Evolutionary conservation across 2,888 invertebrate genomes (phyloP).

Genomic region (Thumatha senex): DNA sequence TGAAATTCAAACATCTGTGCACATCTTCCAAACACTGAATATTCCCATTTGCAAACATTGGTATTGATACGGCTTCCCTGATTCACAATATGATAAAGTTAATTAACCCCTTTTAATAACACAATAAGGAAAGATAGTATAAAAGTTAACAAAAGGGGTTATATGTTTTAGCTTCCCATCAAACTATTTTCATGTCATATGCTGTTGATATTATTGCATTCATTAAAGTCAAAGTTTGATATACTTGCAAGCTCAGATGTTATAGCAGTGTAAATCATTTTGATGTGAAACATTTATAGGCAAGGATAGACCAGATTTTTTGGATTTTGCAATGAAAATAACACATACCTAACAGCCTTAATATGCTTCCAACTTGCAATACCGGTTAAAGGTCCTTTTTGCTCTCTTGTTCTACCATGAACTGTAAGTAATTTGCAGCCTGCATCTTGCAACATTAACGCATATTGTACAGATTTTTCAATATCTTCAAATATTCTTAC

Average conservation of each 20-base stretch:
- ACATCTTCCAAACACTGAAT: constrained; percentile 96
- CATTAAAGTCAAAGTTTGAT: too few relatives aligned
- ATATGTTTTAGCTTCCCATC: too few relatives aligned
- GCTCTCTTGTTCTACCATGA: constrained; percentile 97
- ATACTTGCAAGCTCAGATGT: too few relatives aligned
- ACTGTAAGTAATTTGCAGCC: constrained; percentile 96
- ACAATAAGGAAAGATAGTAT: too few relatives aligned
- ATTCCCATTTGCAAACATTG: constrained; percentile 99
- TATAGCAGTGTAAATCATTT: too few relatives aligned
- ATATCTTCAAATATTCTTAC: constrained; percentile 95
- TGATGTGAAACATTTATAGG: too few relatives aligned
- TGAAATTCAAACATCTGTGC: constrained; percentile 91
- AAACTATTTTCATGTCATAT: too few relatives aligned
- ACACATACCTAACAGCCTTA: constrained; percentile 90
- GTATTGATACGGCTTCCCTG: constrained; percentile 93
- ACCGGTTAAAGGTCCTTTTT: constrained; percentile 98
- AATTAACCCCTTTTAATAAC: not conserved
- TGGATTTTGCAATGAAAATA: not conserved
- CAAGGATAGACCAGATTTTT: too few relatives aligned
- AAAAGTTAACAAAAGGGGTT: too few relatives aligned
- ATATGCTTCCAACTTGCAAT: constrained; percentile 97
- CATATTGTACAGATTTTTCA: constrained; percentile 94
- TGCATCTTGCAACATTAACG: constrained; percentile 96
- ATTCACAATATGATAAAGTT: not conserved
- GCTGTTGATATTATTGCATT: too few relatives aligned